Evolutionary conservation across 1,140 invertebrate species (phyloP).

Genomic region (Caenorhabditis remanei): DNA sequence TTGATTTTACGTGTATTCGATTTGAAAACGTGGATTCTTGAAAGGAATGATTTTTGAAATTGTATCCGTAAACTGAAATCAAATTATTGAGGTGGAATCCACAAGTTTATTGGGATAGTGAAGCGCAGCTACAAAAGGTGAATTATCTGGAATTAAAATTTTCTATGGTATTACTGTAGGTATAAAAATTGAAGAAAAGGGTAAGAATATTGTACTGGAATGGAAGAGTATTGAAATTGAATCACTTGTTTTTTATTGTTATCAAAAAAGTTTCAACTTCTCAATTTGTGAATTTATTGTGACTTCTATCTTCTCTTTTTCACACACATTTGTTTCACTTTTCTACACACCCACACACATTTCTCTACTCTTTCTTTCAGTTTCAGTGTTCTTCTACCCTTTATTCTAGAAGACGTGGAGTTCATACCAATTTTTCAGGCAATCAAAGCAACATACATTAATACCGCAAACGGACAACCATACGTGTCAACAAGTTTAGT

Average conservation of each 20-base stretch:
- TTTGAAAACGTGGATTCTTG: neutral
- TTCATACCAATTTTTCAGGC: slow-evolving; percentile 1
- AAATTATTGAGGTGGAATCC: slow-evolving; percentile 16
- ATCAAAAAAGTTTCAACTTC: neutral
- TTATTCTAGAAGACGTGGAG: slow-evolving; percentile 40
- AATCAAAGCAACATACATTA: slow-evolving; percentile 55
- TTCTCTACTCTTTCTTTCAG: slow-evolving; percentile 56
- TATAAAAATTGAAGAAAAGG: neutral
- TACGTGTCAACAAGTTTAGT: slow-evolving; percentile 55
- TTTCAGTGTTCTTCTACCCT: slow-evolving; percentile 70
- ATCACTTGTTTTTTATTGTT: no score
- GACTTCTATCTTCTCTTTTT: neutral
- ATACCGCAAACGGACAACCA: slow-evolving; percentile 37
- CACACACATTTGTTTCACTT: neutral
- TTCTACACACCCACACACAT: neutral
- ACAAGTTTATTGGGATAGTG: slow-evolving; percentile 50
- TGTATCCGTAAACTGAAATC: neutral
- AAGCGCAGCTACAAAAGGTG: neutral
- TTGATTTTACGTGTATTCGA: neutral
- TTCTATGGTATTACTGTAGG: neutral
- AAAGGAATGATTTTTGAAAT: neutral
- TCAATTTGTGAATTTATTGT: slow-evolving; percentile 21
- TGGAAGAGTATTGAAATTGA: neutral
- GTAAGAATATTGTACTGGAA: slow-evolving; percentile 3
- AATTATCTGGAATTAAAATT: slow-evolving; percentile 29